Percentiles rank a stretch among this genome's conserved stretches.
Evolutionary conservation across 2,113 vertebrate genomes (phyloP).

Genomic region (Nycticebus coucang): DNA sequence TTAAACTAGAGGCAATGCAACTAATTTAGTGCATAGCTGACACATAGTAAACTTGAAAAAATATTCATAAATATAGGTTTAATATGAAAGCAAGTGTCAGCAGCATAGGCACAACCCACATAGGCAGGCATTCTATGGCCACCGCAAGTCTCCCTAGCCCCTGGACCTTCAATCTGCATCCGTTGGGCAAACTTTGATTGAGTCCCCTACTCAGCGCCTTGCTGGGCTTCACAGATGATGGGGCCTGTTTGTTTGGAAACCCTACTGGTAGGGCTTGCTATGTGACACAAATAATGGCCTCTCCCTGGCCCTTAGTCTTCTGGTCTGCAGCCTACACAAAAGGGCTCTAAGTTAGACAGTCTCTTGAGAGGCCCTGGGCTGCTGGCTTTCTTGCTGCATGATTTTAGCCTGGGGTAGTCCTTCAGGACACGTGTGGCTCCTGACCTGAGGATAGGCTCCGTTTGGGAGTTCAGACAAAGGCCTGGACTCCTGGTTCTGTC

Average conservation of each 20-base stretch:
- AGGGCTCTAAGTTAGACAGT: not conserved
- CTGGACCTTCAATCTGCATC: not conserved
- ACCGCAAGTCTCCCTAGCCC: not conserved
- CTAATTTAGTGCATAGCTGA: not conserved
- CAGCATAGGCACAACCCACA: too few relatives aligned
- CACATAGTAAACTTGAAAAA: not conserved
- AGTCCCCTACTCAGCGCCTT: not conserved
- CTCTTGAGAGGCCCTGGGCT: not conserved
- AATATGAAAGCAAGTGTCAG: not conserved
- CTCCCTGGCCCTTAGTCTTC: not conserved
- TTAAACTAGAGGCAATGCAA: not conserved
- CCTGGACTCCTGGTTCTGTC: not conserved
- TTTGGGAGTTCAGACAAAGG: not conserved
- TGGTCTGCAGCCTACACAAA: not conserved
- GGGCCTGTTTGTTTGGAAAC: not conserved
- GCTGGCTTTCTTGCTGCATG: not conserved
- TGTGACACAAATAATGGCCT: not conserved
- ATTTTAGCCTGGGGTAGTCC: not conserved
- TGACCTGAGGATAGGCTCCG: not conserved
- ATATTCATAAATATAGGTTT: not conserved
- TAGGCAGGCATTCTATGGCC: fast-evolving
- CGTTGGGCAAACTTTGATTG: not conserved
- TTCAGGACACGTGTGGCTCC: not conserved
- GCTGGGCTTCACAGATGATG: not conserved
- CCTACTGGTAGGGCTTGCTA: too few relatives aligned